These are phyloP conservation scores for Axea sp. DNA, from an alignment of 2,888 invertebrate genomes.

Conservation along the genomic window DNA sequence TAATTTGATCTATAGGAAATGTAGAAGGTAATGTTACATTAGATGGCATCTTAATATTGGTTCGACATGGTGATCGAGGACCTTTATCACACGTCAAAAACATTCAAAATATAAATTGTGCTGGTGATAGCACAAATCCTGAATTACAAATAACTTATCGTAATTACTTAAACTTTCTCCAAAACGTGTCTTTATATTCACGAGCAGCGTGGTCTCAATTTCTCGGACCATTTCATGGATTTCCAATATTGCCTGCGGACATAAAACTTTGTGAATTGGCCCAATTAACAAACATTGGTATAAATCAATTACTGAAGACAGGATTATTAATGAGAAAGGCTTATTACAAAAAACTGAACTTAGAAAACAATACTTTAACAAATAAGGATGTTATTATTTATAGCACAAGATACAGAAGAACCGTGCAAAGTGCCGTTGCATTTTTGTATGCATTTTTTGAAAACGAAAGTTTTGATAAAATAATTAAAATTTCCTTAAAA, in stretches of 20 bases:
- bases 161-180: conserved; percentile 72
- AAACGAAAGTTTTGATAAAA: conserved; percentile 82
- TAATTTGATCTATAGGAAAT: conserved; percentile 77
- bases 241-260: conserved; percentile 86
- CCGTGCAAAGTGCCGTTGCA: conserved; percentile 93
- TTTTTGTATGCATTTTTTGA: conserved; percentile 87
- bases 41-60: conserved; percentile 87
- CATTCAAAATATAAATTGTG: conserved; percentile 89
- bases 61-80: conserved; percentile 94
- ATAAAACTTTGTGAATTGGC: conserved; percentile 89
- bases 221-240: conserved; percentile 90
- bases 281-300: conserved; percentile 90
- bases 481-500: conserved; percentile 83
- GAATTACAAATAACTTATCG: conserved; percentile 72
- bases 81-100: conserved; percentile 91
- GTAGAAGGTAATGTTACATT: conserved; percentile 83
- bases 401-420: conserved; percentile 92
- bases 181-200: conserved; percentile 72
- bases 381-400: conserved; percentile 84
- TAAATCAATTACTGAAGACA: conserved; percentile 89
- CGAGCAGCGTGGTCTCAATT: conserved; percentile 85
- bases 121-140: conserved; percentile 78
- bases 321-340: conserved; percentile 85
- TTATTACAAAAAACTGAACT: conserved; percentile 81
- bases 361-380: conserved; percentile 79